phyloP scores from a whole-genome alignment of 2,113 vertebrate species.

The Athene cunicularia region DNA sequence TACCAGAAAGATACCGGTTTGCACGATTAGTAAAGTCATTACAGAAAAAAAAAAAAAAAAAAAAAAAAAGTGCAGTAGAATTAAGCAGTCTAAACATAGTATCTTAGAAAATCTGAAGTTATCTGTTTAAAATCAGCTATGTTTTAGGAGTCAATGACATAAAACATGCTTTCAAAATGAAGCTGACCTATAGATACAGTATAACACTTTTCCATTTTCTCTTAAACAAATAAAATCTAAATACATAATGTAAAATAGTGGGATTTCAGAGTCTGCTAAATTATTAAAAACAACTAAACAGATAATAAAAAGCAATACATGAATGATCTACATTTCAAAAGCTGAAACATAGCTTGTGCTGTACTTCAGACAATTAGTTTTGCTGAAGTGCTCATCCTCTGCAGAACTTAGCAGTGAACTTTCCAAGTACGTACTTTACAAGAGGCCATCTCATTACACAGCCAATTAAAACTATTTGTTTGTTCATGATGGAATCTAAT shows the following conservation, averaged over 20 bases:
- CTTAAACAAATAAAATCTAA: neutral
- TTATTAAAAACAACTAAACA: neutral
- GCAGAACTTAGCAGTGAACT: neutral
- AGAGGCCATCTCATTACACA: conserved; percentile 58
- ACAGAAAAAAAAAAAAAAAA: neutral
- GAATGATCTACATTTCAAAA: neutral
- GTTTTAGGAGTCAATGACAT: conserved; percentile 56
- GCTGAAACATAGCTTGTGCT: neutral
- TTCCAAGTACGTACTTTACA: neutral
- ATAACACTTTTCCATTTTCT: neutral
- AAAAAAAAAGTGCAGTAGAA: neutral
- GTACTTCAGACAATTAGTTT: neutral
- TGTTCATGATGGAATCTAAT: conserved; percentile 67
- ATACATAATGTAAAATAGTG: neutral
- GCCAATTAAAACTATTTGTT: conserved; percentile 73
- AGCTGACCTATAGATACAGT: neutral
- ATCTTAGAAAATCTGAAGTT: neutral
- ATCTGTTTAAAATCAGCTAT: conserved; percentile 55
- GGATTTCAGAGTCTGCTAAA: neutral
- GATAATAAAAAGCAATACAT: neutral
- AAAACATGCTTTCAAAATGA: conserved; percentile 57
- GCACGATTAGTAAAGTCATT: neutral
- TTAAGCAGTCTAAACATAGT: neutral
- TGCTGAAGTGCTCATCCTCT: neutral
- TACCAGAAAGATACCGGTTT: neutral